Evolutionary conservation across 2,113 vertebrate species (phyloP), one percentile per base, ranked within the genome.

Genomic region (Albula goreensis): DNA sequence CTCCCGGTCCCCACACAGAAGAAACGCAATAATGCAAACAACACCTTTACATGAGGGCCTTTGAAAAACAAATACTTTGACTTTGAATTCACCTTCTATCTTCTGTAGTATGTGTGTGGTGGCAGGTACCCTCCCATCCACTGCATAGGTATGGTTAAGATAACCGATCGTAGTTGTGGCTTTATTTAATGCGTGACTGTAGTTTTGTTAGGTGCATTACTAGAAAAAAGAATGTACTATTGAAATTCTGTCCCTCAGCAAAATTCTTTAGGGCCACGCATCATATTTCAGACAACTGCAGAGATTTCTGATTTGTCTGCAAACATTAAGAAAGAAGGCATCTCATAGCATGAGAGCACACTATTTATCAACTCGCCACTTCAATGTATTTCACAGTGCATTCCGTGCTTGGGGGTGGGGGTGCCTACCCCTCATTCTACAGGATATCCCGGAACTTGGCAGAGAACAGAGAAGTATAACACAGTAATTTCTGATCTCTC

Each of bases 21-120:
- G 51, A n/a, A 82, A 56, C 81, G 57, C 3, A 31, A 22, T 41
- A 66, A 4, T 48, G 50, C 80, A 83, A 13, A 50, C 31, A 25
- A 50, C 2, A 48, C 2, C 60, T 82, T 7, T 48, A 48, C 31
- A 78, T 50, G 70, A 22, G 10, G 25, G 17, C 50, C 80, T 78
- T 56, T 78, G 51, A 82, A 74, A 86, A 51, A 51, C 56, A 50
- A 10, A n/a, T 52, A 74, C 50, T 80, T 85, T 85, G n/a, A 70
- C n/a, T 86, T 82, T 82, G 60, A 15, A 49, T 60, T 57, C 77
- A 49, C 12, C 15, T 48, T 9, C 74, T n/a, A 10, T 48, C 5
- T 25, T 60, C 6, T 60, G 25, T 41, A 41, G 31, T 74, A 8
- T 74, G n/a, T 74, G 25, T 9, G n/a, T 31, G 22, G 6, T 56